phyloP scores from a whole-genome alignment of 2,888 invertebrate genomes.

The Melipona beecheii region DNA sequence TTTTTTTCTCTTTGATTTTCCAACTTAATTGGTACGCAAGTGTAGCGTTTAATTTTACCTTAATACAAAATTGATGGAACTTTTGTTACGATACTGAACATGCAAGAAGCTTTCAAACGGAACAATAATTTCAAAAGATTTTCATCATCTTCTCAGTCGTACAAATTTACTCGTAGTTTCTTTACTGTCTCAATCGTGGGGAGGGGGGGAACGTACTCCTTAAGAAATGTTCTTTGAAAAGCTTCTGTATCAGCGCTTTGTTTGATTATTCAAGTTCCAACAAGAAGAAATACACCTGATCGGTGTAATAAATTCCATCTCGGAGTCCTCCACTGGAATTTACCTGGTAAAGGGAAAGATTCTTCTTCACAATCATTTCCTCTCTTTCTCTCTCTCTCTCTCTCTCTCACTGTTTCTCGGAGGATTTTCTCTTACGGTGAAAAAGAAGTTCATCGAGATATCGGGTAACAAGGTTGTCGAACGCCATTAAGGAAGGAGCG shows the following conservation, averaged over 20 bases:
- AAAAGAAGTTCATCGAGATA: constrained; percentile 6
- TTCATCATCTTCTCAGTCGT: neutral
- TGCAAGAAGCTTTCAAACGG: too few species aligned
- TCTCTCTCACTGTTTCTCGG: neutral
- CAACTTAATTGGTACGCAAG: neutral
- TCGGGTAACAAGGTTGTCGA: constrained; percentile 35
- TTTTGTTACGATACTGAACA: neutral
- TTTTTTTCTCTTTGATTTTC: neutral
- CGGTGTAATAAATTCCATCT: neutral
- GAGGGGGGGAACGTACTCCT: neutral
- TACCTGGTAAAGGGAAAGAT: neutral
- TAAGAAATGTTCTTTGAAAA: neutral
- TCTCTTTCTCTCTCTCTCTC: neutral
- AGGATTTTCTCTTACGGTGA: constrained; percentile 1
- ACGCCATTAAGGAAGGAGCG: constrained; percentile 28
- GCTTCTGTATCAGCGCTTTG: neutral
- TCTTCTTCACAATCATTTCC: neutral
- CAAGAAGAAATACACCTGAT: neutral
- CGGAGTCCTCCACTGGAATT: neutral
- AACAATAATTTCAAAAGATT: neutral
- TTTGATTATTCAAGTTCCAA: neutral
- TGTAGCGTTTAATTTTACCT: neutral
- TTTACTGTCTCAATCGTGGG: neutral
- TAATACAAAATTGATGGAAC: neutral
- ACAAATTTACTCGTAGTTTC: neutral